Conservation (phyloP, 2,113 vertebrate species). For the Phyllostomus hastatus region DNA sequence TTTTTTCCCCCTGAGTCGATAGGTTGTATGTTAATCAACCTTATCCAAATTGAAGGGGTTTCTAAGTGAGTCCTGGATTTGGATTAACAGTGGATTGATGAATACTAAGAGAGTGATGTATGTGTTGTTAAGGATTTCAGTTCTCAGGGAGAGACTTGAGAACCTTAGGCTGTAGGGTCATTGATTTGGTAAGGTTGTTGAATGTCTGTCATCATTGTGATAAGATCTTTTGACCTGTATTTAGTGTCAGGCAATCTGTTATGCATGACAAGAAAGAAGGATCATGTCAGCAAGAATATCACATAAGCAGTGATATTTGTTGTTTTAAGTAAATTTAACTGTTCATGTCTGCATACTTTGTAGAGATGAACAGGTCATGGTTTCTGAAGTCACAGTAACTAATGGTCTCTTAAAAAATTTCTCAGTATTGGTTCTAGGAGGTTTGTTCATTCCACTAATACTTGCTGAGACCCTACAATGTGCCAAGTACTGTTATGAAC, state of each 20-base stretch:
- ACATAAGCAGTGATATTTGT: not conserved
- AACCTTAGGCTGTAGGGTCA: not conserved
- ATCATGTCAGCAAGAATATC: not conserved
- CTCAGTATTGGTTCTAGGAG: not conserved
- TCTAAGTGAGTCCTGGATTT: not conserved
- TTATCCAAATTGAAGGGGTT: not conserved
- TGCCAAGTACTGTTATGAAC: not conserved
- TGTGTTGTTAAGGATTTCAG: not conserved
- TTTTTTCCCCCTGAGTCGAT: not conserved
- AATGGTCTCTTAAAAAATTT: not conserved
- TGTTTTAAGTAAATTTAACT: constrained; percentile 29
- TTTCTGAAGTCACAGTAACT: not conserved
- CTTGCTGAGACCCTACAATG: not conserved
- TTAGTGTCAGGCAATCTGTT: not conserved
- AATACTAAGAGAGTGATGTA: not conserved
- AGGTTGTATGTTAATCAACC: not conserved
- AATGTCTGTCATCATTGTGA: constrained; percentile 1
- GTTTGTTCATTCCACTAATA: not conserved
- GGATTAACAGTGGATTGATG: not conserved
- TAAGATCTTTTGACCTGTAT: constrained; percentile 5
- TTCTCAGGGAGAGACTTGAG: not conserved
- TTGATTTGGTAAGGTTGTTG: constrained; percentile 7
- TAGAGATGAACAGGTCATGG: not conserved
- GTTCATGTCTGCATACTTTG: not conserved
- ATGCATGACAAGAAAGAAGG: not conserved